Base-by-base conservation (phyloP, 2,113 vertebrate species). In the Sorex araneus region DNA sequence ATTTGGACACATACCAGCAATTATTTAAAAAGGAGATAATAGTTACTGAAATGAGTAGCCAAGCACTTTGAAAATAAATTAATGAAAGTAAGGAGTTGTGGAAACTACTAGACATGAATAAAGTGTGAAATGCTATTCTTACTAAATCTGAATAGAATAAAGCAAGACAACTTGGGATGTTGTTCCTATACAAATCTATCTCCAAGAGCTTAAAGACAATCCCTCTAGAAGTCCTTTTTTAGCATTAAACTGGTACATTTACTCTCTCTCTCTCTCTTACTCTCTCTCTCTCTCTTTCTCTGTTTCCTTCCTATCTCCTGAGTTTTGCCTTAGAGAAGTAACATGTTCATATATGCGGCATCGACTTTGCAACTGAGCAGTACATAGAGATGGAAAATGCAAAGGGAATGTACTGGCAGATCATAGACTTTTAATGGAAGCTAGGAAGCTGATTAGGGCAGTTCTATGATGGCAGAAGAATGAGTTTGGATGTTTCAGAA, bases 241-340 rank as follows among this genome's bases (percentile, higher is more conserved):
- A 25, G 19, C 13, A 45, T 60, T 19, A 63, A 67, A 63, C 6
- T 54, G 1, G 54, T 32, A 71, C 34, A 69, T 70, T 79, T 57
- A 11, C 47, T 4, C 8, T 8, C 27, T 64, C 19, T 7, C 2
- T 11, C 19, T 7, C 2, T 11, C n/a, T 79, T 57, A 11, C 47
- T 4, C 8, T 8, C 27, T 64, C 47, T 4, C 8, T 8, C 27
- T 64, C 47, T 4, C 8, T 8, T 21, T 64, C 19, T 7, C 2
- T 11, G 25, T 28, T 74, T n/a, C 66, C 34, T 79, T 83, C 47
- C n/a, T 89, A 83, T 30, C 57, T 40, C 50, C 73, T 93, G 32
- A 77, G n/a, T 54, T 43, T 45, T 50, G 13, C 54, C 54, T 54
- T 54, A 54, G 4, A 54, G 54, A 54, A 54, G 43, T 60, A 78